Evolutionary conservation across 2,888 invertebrate genomes (phyloP), one percentile per base, ranked within the genome.

Genomic region (Caenorhabditis doughertyi): DNA sequence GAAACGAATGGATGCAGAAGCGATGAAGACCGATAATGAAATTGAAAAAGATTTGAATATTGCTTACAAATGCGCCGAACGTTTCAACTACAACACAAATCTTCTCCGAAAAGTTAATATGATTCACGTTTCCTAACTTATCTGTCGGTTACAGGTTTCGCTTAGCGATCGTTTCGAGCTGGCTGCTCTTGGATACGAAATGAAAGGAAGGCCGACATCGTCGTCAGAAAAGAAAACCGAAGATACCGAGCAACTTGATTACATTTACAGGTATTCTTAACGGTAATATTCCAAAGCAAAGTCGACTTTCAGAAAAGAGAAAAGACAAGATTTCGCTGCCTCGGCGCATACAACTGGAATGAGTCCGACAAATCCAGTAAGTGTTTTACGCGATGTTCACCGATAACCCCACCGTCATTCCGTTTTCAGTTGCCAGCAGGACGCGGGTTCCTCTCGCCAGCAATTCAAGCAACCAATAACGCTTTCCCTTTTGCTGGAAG

Each of bases 21-120:
- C 58, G 32, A 51, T 23, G 25, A 79, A 79, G 58, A 42, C 23
- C 35, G 64, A 51, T 0, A 11, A 39, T 18, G 79, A 79, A 29
- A 60, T 79, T 47, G 79, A 79, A 51, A 79, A 79, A 56, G 79
- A 79, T 42, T 42, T 9, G n/a, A 72, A 53, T 23, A 79, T 72
- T 13, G 79, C 79, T 1, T 25, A 23, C 42, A 79, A 79, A 29
- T 72, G 71, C n/a, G 72, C 79, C 5, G 71, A 79, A 32, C 79
- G 79, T 3, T 72, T 72, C 65, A 79, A 79, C 23, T 72, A 65
- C 53, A 72, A 79, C 39, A 53, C 79, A 11, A 79, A 79, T 44
- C 51, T 71, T 44, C 65, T 65, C 21, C 49, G 55, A 72, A 79
- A 67, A 58, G 76, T 76, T 13, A n/a, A 16, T n/a, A 47, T 49